Evolutionary conservation across 1,140 invertebrate genomes (phyloP).

Genomic region (Sycophila sp.): DNA sequence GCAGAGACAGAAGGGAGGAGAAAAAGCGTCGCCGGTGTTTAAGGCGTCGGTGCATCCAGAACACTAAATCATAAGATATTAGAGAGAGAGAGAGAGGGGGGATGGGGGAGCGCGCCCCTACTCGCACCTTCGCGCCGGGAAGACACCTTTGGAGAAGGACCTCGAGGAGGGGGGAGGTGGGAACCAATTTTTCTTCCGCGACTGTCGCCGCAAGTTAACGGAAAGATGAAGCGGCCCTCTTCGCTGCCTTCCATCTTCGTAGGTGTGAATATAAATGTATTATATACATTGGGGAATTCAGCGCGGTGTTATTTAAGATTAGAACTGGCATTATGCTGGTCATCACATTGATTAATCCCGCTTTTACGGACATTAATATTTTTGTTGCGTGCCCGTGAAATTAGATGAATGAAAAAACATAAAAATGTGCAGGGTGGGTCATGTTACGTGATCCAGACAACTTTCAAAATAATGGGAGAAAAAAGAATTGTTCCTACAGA

Average conservation of each 20-base stretch:
- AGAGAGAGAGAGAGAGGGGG: too few relatives aligned
- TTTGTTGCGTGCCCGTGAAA: too few relatives aligned
- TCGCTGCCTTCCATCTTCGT: background rate
- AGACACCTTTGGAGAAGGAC: slow-evolving; percentile 15
- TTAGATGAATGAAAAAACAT: too few relatives aligned
- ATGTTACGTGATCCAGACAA: too few relatives aligned
- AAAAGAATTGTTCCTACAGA: too few relatives aligned
- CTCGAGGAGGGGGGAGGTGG: slow-evolving; percentile 32
- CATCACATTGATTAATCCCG: too few relatives aligned
- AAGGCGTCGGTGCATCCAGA: slow-evolving; percentile 55
- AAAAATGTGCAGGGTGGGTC: too few relatives aligned
- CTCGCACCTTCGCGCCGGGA: slow-evolving; percentile 43
- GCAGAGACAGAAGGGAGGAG: slow-evolving; percentile 3
- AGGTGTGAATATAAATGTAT: background rate
- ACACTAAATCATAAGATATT: slow-evolving; percentile 65
- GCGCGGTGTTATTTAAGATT: too few relatives aligned
- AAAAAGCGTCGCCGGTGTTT: slow-evolving; percentile 47
- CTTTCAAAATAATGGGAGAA: too few relatives aligned
- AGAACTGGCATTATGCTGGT: too few relatives aligned
- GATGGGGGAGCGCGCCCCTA: slow-evolving; percentile 31
- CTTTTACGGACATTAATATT: too few relatives aligned
- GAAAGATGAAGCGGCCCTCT: slow-evolving; percentile 54
- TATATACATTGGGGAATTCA: too few relatives aligned
- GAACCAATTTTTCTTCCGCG: slow-evolving; percentile 61
- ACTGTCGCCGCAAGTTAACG: slow-evolving; percentile 60